Percentiles rank a stretch among this genome's conserved stretches.
Conservation (phyloP, 2,797 vertebrate species). For the Eulemur albifrons region DNA sequence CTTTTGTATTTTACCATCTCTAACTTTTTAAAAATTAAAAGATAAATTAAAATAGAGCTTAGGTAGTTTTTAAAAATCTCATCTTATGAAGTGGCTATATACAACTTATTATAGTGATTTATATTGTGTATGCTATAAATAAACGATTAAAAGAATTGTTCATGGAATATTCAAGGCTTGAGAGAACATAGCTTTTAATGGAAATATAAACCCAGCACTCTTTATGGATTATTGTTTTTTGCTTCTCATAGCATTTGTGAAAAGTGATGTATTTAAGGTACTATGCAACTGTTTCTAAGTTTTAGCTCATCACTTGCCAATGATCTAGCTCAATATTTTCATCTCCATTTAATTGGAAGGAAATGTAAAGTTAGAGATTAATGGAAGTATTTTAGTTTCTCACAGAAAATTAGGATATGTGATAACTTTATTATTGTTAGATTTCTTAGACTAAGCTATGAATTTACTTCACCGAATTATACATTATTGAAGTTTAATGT, state of each 20-base stretch:
- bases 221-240: constrained; percentile 44
- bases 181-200: constrained; percentile 24
- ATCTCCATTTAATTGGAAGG: not conserved
- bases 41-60: not conserved
- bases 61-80: not conserved
- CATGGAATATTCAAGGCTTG: constrained; percentile 33
- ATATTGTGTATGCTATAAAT: not conserved
- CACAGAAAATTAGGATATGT: not conserved
- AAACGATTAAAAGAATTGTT: constrained; percentile 38
- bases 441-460: not conserved
- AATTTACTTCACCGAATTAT: not conserved
- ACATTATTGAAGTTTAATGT: not conserved
- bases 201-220: not conserved
- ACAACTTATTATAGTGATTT: not conserved
- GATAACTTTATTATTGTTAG: not conserved
- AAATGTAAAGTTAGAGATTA: constrained; percentile 11
- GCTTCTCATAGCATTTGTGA: not conserved
- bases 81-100: not conserved
- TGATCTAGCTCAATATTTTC: not conserved
- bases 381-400: not conserved
- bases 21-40: constrained; percentile 7
- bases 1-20: not conserved
- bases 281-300: not conserved
- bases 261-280: not conserved
- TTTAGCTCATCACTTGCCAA: constrained; percentile 15